A percentile compares a stretch with the other conserved stretches of the same genome.
These are phyloP conservation scores for Poecilobothrus nobilitatus DNA, from an alignment of 2,888 invertebrate genomes.

Conservation along the genomic window DNA sequence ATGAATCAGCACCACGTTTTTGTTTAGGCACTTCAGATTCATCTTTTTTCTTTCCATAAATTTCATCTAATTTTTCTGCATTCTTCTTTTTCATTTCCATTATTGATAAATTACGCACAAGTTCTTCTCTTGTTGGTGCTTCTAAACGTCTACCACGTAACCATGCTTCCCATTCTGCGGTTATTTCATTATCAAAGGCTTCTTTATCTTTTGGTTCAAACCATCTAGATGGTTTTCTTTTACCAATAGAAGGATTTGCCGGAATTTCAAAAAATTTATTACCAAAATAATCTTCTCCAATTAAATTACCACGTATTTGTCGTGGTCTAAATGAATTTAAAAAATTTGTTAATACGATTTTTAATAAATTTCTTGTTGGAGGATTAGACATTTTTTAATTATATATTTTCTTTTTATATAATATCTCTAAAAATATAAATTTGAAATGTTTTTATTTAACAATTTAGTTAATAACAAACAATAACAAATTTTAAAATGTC, in stretches of 20 bases:
- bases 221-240: constrained; percentile 59
- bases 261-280: constrained; percentile 76
- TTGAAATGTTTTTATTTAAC: no score
- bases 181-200: constrained; percentile 62
- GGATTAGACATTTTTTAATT: constrained; percentile 28
- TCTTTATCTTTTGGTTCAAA: constrained; percentile 57
- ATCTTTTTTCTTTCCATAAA: constrained; percentile 47
- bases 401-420: constrained; percentile 5
- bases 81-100: constrained; percentile 66
- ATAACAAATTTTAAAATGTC: no score
- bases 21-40: constrained; percentile 37
- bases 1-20: constrained; percentile 37
- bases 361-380: constrained; percentile 37
- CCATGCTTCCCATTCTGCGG: constrained; percentile 87
- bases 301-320: constrained; percentile 47
- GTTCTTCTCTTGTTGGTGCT: constrained; percentile 66
- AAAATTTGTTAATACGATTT: constrained; percentile 40
- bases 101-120: constrained; percentile 59
- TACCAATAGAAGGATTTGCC: constrained; percentile 55
- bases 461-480: no score
- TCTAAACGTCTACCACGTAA: constrained; percentile 56
- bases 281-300: constrained; percentile 71
- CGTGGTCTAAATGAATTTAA: constrained; percentile 44
- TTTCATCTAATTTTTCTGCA: constrained; percentile 59
- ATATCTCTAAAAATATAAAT: neutral